Percentiles rank a stretch among this genome's conserved stretches.
These are phyloP conservation scores for Chamaea fasciata DNA, from an alignment of 2,113 vertebrate species.

Conservation along the genomic window DNA sequence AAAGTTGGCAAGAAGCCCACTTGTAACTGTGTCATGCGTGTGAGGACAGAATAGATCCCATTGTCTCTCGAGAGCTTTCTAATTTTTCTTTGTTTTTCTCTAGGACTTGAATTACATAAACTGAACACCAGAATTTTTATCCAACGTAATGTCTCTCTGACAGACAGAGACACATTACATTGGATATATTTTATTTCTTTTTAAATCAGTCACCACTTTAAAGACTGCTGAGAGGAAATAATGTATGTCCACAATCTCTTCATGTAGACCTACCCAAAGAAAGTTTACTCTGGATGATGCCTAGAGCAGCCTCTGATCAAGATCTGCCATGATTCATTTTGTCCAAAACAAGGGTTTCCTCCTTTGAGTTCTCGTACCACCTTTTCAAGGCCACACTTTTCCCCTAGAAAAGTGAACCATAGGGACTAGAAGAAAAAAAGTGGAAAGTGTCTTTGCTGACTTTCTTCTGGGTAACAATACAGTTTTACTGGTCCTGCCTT, in stretches of 20 bases:
- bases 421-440: not conserved
- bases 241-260: not conserved
- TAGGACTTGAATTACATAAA: not conserved
- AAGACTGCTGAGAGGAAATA: not conserved
- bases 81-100: constrained; percentile 22
- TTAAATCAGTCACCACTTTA: not conserved
- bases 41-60: constrained; percentile 23
- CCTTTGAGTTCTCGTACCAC: not conserved
- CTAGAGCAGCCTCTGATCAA: not conserved
- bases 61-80: constrained; percentile 19
- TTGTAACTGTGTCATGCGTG: not conserved
- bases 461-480: not conserved
- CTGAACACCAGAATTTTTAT: not conserved
- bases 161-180: not conserved
- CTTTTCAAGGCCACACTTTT: not conserved
- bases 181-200: not conserved
- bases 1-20: not conserved
- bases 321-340: not conserved
- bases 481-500: not conserved
- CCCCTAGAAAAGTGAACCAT: not conserved
- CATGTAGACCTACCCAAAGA: not conserved
- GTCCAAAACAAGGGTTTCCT: not conserved
- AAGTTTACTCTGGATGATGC: not conserved
- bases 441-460: not conserved
- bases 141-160: not conserved